Conservation (phyloP, 2,113 vertebrate genomes). For the Neofelis nebulosa region DNA sequence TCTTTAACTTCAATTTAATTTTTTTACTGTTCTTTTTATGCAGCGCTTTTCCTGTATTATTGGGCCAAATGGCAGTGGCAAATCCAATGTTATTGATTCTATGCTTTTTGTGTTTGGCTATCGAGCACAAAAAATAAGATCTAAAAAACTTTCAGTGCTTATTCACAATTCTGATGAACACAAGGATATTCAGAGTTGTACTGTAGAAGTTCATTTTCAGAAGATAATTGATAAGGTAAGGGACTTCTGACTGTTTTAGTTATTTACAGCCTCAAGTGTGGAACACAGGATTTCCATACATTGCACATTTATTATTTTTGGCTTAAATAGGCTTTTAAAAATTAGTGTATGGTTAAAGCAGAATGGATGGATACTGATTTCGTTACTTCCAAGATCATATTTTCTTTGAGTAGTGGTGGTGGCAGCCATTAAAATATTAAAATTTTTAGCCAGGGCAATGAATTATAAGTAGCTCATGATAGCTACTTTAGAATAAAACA, state of each 20-base stretch:
- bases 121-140: conserved; percentile 98
- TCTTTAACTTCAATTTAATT: conserved; percentile 39
- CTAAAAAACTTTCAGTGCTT: conserved; percentile 97
- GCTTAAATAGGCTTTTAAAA: conserved; percentile 12
- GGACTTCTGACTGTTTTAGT: not conserved
- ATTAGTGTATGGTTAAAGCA: not conserved
- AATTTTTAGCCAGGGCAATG: conserved; percentile 15
- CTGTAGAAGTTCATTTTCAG: conserved; percentile 98
- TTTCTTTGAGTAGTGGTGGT: not conserved
- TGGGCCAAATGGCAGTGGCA: conserved; percentile 98
- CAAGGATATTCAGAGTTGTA: conserved; percentile 94
- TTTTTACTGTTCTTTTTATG: conserved; percentile 53
- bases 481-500: conserved; percentile 7
- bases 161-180: conserved; percentile 97
- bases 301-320: conserved; percentile 35
- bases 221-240: conserved; percentile 98
- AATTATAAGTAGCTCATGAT: not conserved
- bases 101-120: conserved; percentile 99
- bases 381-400: not conserved
- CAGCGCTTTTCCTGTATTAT: conserved; percentile 99
- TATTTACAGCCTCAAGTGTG: not conserved
- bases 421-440: conserved; percentile 29
- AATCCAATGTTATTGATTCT: conserved; percentile 99
- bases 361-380: not conserved
- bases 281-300: not conserved